Evolutionary conservation across 2,888 invertebrate genomes (phyloP).

Genomic region (Pristionchus exspectatus): DNA sequence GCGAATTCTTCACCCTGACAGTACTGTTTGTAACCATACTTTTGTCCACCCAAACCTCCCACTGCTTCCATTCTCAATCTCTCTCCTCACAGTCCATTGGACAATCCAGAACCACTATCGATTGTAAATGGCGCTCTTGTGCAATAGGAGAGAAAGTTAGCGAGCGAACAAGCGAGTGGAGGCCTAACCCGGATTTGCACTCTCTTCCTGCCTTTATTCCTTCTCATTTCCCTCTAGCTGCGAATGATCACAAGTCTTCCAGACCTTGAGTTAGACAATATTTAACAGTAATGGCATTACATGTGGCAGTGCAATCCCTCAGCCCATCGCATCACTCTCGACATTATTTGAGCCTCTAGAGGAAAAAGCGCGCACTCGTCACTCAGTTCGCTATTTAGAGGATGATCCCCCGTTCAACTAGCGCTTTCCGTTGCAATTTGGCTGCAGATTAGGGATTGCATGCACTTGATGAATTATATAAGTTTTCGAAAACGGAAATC

Average conservation of each 20-base stretch:
- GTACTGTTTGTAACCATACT: too few species aligned
- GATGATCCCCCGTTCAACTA: neutral
- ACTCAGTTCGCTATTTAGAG: neutral
- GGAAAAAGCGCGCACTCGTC: neutral
- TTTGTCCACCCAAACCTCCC: neutral
- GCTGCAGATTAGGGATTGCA: neutral
- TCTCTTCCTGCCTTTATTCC: neutral
- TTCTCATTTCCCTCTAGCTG: neutral
- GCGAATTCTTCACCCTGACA: neutral
- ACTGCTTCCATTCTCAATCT: neutral
- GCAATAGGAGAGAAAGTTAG: neutral
- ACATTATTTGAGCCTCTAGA: neutral
- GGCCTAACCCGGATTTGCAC: slow-evolving; percentile 31
- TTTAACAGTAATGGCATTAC: neutral
- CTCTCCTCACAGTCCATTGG: neutral
- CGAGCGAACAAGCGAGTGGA: neutral
- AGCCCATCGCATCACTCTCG: neutral
- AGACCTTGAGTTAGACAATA: too few species aligned
- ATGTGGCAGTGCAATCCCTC: neutral
- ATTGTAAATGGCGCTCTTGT: slow-evolving; percentile 20
- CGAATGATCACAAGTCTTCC: neutral
- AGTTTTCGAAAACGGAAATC: neutral
- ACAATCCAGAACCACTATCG: slow-evolving; percentile 7
- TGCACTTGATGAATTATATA: neutral
- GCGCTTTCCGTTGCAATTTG: neutral